Base-by-base conservation (phyloP, 2,113 vertebrate genomes). In the Morone chrysops region DNA sequence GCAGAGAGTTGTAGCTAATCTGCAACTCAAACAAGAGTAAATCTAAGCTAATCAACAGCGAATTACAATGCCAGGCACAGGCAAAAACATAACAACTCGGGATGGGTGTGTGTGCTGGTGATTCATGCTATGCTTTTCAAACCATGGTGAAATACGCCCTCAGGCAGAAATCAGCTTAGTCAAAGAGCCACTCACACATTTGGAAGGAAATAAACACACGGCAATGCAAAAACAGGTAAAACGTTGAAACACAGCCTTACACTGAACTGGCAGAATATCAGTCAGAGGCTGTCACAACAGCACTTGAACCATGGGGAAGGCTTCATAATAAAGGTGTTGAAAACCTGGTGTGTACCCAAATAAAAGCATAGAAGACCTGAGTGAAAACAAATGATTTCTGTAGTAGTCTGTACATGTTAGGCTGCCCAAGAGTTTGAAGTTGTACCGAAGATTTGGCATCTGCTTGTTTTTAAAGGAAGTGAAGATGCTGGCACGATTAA, bases 21-120 rank as follows among this genome's bases (percentile, higher is more conserved):
- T 92, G 84, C 92, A 93, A 93, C 89, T 94, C 84, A 92, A 94
- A 94, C 93, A 91, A 84, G 86, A 88, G 86, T 91, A 87, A 92
- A 94, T 89, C 87, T 85, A 40, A 85, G 86, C 41, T 91, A 81
- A 92, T 93, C 91, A 94, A 92, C 84, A 50, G 85, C 14, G 79
- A 91, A 92, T 94, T 82, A 93, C 91, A 92, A 92, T 85, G 87
- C 81, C 18, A 70, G 85, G 89, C 87, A 81, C 84, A 80, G 87
- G 87, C 81, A 82, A 84, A 90, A 91, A 90, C 91, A 90, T 59
- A 85, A 89, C 85, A 83, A 86, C 73, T 57, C 45, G 2, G 47
- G 74, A 82, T 86, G 82, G 70, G 86, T 86, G 80, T 83, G 84
- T 59, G 70, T 81, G 76, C 38, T 38, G 78, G 81, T 89, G 91